Base-by-base conservation (phyloP, 2,888 invertebrate genomes). In the Lithosia quadra region DNA sequence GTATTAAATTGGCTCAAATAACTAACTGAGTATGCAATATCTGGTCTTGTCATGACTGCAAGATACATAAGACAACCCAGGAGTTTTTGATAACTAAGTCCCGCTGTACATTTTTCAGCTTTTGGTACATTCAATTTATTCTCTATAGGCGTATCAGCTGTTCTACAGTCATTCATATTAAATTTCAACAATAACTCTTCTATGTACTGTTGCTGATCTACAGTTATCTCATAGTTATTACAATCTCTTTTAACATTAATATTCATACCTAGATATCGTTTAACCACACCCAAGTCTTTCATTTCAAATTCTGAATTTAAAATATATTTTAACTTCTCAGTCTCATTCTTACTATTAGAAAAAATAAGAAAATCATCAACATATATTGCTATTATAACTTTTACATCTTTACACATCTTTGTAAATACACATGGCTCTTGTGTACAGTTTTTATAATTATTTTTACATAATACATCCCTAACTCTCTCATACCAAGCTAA, bases 61-160 rank as follows among this genome's bases (percentile, higher is more conserved):
- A 63, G 11, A 53, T 63, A 63, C 63, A 63, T 63, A 10, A 63
- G 34, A 55, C 63, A 24, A 9, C 63, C 65, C 8, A 65, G 2
- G 13, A 65, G 21, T 65, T 65, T 24, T 56, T 65, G 65, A 49
- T 65, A 58, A 39, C 39, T 63, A 63, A 1, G 21, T 5, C 43
- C n/a, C n/a, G n/a, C n/a, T n/a, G n/a, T n/a, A n/a, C n/a, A n/a
- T n/a, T n/a, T n/a, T n/a, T n/a, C n/a, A 22, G 13, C 9, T 21
- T 63, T 59, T 2, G 58, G 53, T 2, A 69, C 10, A 34, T 63
- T 69, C n/a, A 69, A 63, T 18, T 69, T 69, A 28, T 1, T 0
- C 36, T 69, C 66, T 9, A 69, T 69, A 9, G 69, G 69, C 3
- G 69, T 69, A 59, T 43, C 33, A 8, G 11, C 21, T 15, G n/a